Evolutionary conservation across 2,888 invertebrate species (phyloP).

Genomic region (Philhelius pedissequus): DNA sequence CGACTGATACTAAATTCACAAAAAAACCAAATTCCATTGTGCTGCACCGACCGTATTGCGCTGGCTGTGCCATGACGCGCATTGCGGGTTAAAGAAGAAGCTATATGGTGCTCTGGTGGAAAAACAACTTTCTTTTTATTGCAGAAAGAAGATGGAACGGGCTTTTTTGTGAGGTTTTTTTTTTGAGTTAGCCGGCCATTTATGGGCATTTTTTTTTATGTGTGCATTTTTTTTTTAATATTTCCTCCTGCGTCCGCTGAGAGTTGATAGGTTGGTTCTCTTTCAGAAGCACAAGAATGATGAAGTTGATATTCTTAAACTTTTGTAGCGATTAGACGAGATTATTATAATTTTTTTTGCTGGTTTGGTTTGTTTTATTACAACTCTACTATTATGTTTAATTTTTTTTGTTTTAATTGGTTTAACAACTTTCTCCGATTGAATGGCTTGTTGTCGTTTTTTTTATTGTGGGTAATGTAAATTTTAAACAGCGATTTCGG

Average conservation of each 20-base stretch:
- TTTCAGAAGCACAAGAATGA: conserved; percentile 10
- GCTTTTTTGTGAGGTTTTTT: conserved; percentile 34
- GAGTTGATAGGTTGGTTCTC: conserved; percentile 48
- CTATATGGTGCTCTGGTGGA: not conserved
- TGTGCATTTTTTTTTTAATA: conserved; percentile 5
- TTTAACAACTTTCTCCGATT: conserved; percentile 62
- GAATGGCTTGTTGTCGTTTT: conserved; percentile 5
- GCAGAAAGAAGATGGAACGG: conserved; percentile 10
- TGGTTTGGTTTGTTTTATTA: conserved; percentile 14
- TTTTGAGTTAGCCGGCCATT: conserved; percentile 3
- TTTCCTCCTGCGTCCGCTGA: not conserved
- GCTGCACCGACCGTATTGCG: not conserved
- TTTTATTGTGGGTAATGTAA: no score
- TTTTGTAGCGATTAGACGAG: conserved; percentile 54
- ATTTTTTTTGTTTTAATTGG: conserved; percentile 42
- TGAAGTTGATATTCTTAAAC: conserved; percentile 52
- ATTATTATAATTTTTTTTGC: conserved; percentile 14
- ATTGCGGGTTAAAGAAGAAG: conserved; percentile 27
- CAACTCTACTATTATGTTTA: not conserved
- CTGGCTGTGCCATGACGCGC: not conserved
- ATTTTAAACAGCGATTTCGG: no score
- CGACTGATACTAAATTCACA: conserved; percentile 3
- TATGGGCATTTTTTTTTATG: conserved; percentile 13
- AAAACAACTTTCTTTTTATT: conserved; percentile 64
- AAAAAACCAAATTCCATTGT: conserved; percentile 53